Evolutionary conservation across 2,113 vertebrate genomes (phyloP).

Genomic region (Saguinus midas): DNA sequence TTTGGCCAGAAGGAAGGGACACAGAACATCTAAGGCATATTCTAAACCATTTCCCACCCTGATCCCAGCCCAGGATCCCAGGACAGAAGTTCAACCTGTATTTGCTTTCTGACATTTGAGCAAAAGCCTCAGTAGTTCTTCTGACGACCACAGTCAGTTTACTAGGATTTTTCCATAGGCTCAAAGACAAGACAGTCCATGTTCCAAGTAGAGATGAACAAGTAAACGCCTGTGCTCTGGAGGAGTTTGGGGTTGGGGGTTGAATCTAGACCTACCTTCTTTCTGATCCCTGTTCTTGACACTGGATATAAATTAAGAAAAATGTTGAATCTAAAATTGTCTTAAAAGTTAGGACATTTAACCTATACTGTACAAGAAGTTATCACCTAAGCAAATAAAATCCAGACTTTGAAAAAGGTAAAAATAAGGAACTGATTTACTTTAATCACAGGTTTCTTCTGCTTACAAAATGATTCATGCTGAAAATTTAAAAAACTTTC

Average conservation of each 20-base stretch:
- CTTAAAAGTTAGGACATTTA: not conserved
- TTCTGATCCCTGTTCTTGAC: not conserved
- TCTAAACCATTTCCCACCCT: not conserved
- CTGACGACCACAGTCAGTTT: too few species aligned
- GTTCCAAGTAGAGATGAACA: not conserved
- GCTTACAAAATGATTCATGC: not conserved
- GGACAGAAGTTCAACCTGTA: not conserved
- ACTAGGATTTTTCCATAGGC: not conserved
- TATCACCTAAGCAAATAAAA: conserved; percentile 2
- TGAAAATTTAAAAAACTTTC: not conserved
- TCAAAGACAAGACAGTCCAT: not conserved
- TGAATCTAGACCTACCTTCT: not conserved
- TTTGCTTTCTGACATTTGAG: not conserved
- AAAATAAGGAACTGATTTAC: not conserved
- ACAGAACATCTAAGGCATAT: not conserved
- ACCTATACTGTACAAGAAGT: not conserved
- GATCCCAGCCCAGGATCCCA: not conserved
- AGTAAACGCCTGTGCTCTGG: not conserved
- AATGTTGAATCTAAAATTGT: not conserved
- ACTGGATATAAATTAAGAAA: not conserved
- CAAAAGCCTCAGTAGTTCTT: not conserved
- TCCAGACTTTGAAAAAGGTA: not conserved
- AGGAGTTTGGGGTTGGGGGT: not conserved
- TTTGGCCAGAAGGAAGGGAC: not conserved
- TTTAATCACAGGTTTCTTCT: not conserved